Evolutionary conservation across 2,113 vertebrate genomes (phyloP).

Genomic region (Neopipo cinnamomea): DNA sequence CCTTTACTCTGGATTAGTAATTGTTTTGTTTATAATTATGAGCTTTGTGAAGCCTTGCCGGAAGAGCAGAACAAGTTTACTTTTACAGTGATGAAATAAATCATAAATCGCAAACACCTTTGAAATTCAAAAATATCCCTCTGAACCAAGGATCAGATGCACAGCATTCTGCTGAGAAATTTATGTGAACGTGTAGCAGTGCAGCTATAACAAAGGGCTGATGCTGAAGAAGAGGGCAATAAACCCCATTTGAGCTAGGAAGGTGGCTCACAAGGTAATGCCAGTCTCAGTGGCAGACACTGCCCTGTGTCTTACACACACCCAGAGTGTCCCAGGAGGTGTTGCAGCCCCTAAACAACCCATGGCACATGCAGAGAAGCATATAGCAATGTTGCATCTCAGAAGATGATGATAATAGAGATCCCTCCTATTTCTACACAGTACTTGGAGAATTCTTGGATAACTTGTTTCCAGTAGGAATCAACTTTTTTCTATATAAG

Average conservation of each 20-base stretch:
- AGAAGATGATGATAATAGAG: fast-evolving
- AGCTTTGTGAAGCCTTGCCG: not conserved
- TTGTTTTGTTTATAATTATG: not conserved
- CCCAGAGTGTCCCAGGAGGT: not conserved
- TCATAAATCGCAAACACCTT: not conserved
- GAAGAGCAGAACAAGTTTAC: not conserved
- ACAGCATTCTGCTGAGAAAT: not conserved
- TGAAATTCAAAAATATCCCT: not conserved
- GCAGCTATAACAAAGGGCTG: not conserved
- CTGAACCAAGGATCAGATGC: not conserved
- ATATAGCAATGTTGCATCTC: fast-evolving
- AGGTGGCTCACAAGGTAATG: not conserved
- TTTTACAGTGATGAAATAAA: not conserved
- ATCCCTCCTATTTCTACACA: fast-evolving
- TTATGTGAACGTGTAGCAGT: fast-evolving
- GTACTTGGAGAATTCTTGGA: not conserved
- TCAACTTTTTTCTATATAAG: not conserved
- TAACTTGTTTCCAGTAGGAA: not conserved
- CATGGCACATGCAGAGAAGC: fast-evolving
- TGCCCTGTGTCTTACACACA: not conserved
- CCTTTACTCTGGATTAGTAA: not conserved
- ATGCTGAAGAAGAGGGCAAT: not conserved
- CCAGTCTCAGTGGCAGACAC: not conserved
- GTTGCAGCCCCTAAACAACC: not conserved
- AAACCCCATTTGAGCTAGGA: not conserved